Evolutionary conservation across 1,140 invertebrate genomes (phyloP), one percentile per base, ranked within the genome.

Genomic region (Pogonognathellus flavescens): DNA sequence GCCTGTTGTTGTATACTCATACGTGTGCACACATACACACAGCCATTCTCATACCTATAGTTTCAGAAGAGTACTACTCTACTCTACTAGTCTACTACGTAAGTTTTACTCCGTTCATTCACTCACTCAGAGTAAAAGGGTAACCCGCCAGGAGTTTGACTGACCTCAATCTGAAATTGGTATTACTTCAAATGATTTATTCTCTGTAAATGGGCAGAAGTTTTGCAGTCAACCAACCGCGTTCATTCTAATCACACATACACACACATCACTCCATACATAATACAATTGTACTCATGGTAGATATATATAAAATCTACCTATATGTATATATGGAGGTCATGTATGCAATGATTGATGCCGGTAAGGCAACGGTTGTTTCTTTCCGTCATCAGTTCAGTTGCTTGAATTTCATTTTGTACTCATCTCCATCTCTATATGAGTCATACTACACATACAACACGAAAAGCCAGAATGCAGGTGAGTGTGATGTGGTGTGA

Each of bases 71-170:
- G 1, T 60, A n/a, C 22, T 20, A n/a, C n/a, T n/a, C n/a, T n/a
- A n/a, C n/a, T n/a, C n/a, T 14, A 14, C 53, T 55, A 11, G 53
- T 55, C 22, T 13, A 25, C 31, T 41, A 41, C n/a, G n/a, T n/a
- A 41, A 41, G 31, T 41, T 41, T 41, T 25, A 31, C 31, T 76
- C 70, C 31, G 66, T 76, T 76, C 70, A 41, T 41, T 41, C 31
- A 57, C 11, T 57, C 53, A 57, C 11, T 13, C n/a, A 57, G 18
- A 76, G 41, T 76, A 31, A 76, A 76, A 14, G 31, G 41, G 20
- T 76, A 76, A 76, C 70, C 70, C 70, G 70, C 70, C 70, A 76
- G 70, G 70, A 76, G 31, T 76, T 76, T 76, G 25, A 31, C 31
- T 76, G 70, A 76, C 70, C 70, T 76, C 70, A 76, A 76, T 49